Base-by-base conservation (phyloP, 2,113 vertebrate species). In the Podarcis raffonei region DNA sequence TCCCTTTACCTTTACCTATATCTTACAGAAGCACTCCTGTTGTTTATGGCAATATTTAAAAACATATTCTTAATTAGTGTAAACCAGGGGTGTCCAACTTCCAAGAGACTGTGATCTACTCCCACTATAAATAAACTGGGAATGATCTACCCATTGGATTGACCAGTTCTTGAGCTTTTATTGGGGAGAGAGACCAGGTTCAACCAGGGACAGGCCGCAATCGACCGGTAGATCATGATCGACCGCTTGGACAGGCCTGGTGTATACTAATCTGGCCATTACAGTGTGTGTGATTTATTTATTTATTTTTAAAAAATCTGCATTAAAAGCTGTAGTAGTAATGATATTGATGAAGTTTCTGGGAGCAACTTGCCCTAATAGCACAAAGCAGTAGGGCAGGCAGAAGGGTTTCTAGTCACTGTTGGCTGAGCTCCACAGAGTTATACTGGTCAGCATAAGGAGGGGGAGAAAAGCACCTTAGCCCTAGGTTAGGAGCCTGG, bases 221-320 rank as follows among this genome's bases (percentile, higher is more conserved):
- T 48, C 11, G 9, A 48, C 2, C 9, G 11, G 48, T 53, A 53
- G 48, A 53, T 11, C 48, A 0, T 0, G 2, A 53, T 1, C 2
- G 11, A 53, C 0, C 48, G 0, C 48, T 53, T 53, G 48, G 48
- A 53, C 48, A 48, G 42, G 42, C 42, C 42, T 72, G 18, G 5
- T 5, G 3, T 22, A 35, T 20, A 35, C 12, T 16, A 20, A 75
- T 35, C 16, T 20, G 20, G 7, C 35, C 35, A 23, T 23, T 16
- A 39, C 39, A 6, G 39, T 39, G 39, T 39, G 39, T 39, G 39
- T 39, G 39, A 39, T 39, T 39, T 39, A 37, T 39, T 39, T 5
- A 39, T 39, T 39, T 39, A n/a, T 39, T 39, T 37, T 37, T 2
- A 37, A 37, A 37, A 37, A 42, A 42, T 42, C 42, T 48, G 48